phyloP scores from a whole-genome alignment of 2,797 vertebrate species.

The Diplodus sargus region DNA sequence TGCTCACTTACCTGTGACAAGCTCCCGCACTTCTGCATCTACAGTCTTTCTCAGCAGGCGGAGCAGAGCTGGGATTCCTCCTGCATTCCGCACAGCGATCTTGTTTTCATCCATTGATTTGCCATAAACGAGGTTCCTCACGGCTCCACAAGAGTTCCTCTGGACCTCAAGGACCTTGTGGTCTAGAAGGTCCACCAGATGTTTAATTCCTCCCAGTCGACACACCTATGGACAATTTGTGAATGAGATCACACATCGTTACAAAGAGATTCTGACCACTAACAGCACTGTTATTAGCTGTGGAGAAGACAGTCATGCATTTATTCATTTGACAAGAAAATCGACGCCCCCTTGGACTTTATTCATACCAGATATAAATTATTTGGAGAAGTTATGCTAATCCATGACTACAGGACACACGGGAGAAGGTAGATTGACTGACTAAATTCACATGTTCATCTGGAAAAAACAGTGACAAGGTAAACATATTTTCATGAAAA shows the following conservation, averaged over 20 bases:
- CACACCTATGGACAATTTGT: conserved; percentile 87
- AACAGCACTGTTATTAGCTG: background rate
- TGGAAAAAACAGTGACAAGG: conserved; percentile 1
- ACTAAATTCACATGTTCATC: conserved; percentile 43
- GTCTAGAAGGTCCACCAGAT: conserved; percentile 96
- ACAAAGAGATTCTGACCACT: conserved; percentile 19
- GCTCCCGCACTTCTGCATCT: conserved; percentile 94
- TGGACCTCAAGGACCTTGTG: conserved; percentile 96
- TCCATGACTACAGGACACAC: conserved; percentile 30
- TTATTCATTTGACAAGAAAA: conserved; percentile 55
- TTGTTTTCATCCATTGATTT: conserved; percentile 98
- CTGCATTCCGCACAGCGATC: conserved; percentile 93
- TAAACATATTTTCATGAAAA: conserved; percentile 9
- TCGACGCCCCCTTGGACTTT: conserved; percentile 18
- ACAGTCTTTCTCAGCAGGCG: conserved; percentile 93
- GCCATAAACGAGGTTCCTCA: conserved; percentile 97
- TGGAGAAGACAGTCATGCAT: conserved; percentile 34
- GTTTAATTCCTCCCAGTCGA: conserved; percentile 94
- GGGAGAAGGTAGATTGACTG: conserved; percentile 23
- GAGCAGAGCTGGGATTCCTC: conserved; percentile 93
- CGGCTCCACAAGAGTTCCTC: conserved; percentile 94
- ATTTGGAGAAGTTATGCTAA: conserved; percentile 52
- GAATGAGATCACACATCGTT: background rate
- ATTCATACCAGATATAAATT: conserved; percentile 50
- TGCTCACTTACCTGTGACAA: conserved; percentile 91